Base-by-base conservation (phyloP, 2,888 invertebrate species). In the Baronia brevicornis region DNA sequence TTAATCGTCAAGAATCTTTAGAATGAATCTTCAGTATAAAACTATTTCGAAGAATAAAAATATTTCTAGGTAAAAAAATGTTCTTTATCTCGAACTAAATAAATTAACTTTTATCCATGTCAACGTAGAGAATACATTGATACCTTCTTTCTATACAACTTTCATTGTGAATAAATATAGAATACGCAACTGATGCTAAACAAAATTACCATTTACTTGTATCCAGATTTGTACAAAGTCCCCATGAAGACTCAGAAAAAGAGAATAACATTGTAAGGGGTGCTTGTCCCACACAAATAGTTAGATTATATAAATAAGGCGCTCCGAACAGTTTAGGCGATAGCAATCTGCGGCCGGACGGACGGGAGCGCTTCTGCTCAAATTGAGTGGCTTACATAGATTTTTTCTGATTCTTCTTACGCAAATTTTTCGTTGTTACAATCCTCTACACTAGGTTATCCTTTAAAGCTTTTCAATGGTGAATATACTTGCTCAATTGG, bases 261-360 rank as follows among this genome's bases (percentile, higher is more conserved):
- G 48, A 54, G 57, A 62, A 60, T 54, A 62, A 55, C 54, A 54
- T 54, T 48, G 56, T 60, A 62, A 70, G 61, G 79, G 72, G 72
- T 72, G 72, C 67, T 73, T 70, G 75, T 78, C 77, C 79, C 75
- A 71, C 62, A 57, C 73, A 77, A 80, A 80, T 74, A 77, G 78
- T 77, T 69, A 80, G 78, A 80, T 84, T 80, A 79, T 78, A 80
- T 80, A 82, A 82, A 82, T 82, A 82, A 80, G 74, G 67, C 75
- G 72, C 66, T 64, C 69, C 62, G 66, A 67, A 70, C 68, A 64
- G 67, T 67, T 68, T 65, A 58, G 52, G 50, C 63, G 79, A 80
- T 80, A 70, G 69, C 53, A 63, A 80, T 79, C 80, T 72, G 74
- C 48, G 71, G 73, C 56, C 63, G 60, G 60, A 44, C 55, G 54